A percentile compares a stretch with the other conserved stretches of the same genome.
Evolutionary conservation across 2,797 vertebrate species (phyloP).

Genomic region (Oryzias sinensis): DNA sequence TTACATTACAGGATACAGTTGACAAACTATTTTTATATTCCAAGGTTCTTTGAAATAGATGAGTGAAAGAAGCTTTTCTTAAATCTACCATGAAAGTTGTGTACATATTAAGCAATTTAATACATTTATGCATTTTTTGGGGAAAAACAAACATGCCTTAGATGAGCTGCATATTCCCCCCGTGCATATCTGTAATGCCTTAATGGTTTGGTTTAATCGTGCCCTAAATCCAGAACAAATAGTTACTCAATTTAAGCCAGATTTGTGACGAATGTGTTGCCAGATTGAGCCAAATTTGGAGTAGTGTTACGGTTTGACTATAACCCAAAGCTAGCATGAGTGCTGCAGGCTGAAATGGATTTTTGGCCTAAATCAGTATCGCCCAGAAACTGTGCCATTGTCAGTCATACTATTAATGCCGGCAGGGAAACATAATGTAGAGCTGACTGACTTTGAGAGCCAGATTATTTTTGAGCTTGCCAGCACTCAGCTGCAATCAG

Average conservation of each 20-base stretch:
- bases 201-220: constrained; percentile 22
- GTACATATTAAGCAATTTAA: background rate
- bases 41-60: too few species aligned
- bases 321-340: constrained; percentile 25
- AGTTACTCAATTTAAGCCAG: constrained; percentile 29
- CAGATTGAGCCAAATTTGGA: constrained; percentile 27
- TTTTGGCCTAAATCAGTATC: constrained; percentile 16
- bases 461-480: constrained; percentile 21
- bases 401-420: constrained; percentile 26
- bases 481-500: constrained; percentile 37
- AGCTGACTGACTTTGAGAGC: constrained; percentile 32
- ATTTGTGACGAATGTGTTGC: constrained; percentile 35
- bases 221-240: constrained; percentile 37
- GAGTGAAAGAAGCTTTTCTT: background rate
- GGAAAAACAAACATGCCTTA: background rate
- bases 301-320: constrained; percentile 22
- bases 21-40: too few species aligned
- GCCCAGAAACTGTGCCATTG: constrained; percentile 13
- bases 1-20: too few species aligned
- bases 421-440: constrained; percentile 14
- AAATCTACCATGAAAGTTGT: background rate
- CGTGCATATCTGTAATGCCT: constrained; percentile 13
- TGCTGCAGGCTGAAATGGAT: constrained; percentile 27
- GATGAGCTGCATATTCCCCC: background rate
- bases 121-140: background rate